Evolutionary conservation across 2,888 invertebrate species (phyloP), one percentile per base, ranked within the genome.

Genomic region (Galerucella calmariensis): DNA sequence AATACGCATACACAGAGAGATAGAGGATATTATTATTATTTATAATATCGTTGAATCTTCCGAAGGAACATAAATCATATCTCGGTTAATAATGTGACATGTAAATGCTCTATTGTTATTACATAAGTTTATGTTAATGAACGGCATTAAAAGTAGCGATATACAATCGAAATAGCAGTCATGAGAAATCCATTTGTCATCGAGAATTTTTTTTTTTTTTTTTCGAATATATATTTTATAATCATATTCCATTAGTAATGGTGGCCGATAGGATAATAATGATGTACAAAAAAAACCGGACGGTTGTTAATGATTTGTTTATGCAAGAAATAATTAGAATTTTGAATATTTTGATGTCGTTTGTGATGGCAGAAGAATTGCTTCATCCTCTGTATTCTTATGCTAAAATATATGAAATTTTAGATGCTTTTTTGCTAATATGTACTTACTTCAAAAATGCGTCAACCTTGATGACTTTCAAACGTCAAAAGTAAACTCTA

Each of bases 41-140:
- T 41, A 41, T 41, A 41, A 75, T 81, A 78, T 80, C 79, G 72
- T 73, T 73, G 79, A 80, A 80, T 81, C 80, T 79, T 81, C 73
- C 76, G 79, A 75, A 78, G 67, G 76, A 75, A 78, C 77, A 83
- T 83, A 83, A 83, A 83, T 83, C 82, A 83, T 83, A 80, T 75
- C 10, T 41, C 35, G 35, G 63, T 66, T 62, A 69, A 75, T 76
- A 79, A 78, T 72, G 61, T 78, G 82, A 83, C 83, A 84, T 81
- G 78, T 83, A 84, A 83, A 84, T 84, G 81, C 80, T 76, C 76
- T 79, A 84, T 84, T 84, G 84, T 83, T 82, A 79, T 82, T 82
- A 82, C 79, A 80, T 83, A 82, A 82, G 81, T 78, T 82, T 83
- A 83, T 82, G 83, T 77, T 82, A 83, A 83, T 82, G 73, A 71